These are phyloP conservation scores for Herpailurus yagouaroundi DNA, from an alignment of 2,113 vertebrate species.

Conservation along the genomic window DNA sequence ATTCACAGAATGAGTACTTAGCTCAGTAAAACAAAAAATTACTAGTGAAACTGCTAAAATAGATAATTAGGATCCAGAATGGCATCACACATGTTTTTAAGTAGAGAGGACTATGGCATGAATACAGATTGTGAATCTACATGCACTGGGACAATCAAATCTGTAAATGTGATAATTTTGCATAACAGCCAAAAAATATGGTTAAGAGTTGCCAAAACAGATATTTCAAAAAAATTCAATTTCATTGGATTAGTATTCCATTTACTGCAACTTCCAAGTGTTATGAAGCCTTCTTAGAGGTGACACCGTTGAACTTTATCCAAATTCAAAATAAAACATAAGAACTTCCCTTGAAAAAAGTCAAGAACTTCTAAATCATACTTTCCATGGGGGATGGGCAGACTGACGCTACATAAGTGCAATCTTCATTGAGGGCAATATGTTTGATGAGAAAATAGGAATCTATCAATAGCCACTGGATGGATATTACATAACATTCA, in stretches of 20 bases:
- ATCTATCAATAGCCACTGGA: neutral
- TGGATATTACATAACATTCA: neutral
- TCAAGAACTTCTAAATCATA: neutral
- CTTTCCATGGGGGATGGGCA: neutral
- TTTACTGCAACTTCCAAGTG: neutral
- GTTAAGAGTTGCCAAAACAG: neutral
- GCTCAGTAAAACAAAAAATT: neutral
- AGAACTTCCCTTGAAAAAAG: neutral
- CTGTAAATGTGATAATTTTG: neutral
- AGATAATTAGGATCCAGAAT: neutral
- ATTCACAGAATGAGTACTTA: neutral
- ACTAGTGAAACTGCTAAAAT: neutral
- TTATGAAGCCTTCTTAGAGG: neutral
- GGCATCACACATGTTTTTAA: neutral
- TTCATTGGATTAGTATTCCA: neutral
- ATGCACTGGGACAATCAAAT: neutral
- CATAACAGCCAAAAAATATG: neutral
- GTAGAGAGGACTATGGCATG: neutral
- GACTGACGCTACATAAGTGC: neutral
- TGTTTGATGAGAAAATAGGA: neutral
- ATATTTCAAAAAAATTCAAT: neutral
- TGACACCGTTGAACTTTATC: neutral
- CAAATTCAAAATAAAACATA: conserved; percentile 20
- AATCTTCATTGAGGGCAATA: neutral
- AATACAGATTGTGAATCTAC: neutral